Evolutionary conservation across 1,140 invertebrate species (phyloP).

Genomic region (Drosophila yakuba): DNA sequence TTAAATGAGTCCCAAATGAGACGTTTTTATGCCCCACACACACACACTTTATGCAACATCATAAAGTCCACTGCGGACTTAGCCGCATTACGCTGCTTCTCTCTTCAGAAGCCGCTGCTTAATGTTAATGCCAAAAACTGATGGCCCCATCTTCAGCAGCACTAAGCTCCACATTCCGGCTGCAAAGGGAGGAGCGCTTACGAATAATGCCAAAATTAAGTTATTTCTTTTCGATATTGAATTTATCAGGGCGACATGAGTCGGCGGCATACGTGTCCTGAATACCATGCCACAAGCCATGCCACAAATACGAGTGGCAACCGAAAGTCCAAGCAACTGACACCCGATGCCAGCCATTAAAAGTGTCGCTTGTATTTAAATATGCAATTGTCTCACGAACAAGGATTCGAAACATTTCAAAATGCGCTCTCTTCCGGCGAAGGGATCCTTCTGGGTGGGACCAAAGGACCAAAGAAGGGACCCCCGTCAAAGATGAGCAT

Average conservation of each 20-base stretch:
- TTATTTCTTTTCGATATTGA: slow-evolving; percentile 83
- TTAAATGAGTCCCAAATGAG: slow-evolving; percentile 81
- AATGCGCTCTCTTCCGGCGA: slow-evolving; percentile 43
- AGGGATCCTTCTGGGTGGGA: not conserved
- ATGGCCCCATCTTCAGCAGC: not conserved
- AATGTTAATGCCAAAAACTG: not conserved
- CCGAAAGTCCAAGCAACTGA: slow-evolving; percentile 13
- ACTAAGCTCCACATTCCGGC: not conserved
- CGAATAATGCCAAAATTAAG: slow-evolving; percentile 56
- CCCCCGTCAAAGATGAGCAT: slow-evolving; percentile 8
- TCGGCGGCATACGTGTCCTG: slow-evolving; percentile 58
- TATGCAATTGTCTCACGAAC: slow-evolving; percentile 63
- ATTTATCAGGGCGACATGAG: slow-evolving; percentile 70
- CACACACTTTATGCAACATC: slow-evolving; percentile 67
- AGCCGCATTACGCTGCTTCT: slow-evolving; percentile 8
- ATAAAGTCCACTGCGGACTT: slow-evolving; percentile 57
- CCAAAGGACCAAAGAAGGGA: too few species aligned
- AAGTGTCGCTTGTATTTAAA: slow-evolving; percentile 78
- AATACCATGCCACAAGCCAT: slow-evolving; percentile 43
- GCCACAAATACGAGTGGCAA: not conserved
- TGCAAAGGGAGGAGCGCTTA: not conserved
- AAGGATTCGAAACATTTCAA: slow-evolving; percentile 76
- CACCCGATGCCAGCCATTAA: slow-evolving; percentile 61
- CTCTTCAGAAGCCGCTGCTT: slow-evolving; percentile 29
- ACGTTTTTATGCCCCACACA: slow-evolving; percentile 65